Evolutionary conservation across 2,113 vertebrate genomes (phyloP), one percentile per base, ranked within the genome.

Genomic region (Pterocles orientalis): DNA sequence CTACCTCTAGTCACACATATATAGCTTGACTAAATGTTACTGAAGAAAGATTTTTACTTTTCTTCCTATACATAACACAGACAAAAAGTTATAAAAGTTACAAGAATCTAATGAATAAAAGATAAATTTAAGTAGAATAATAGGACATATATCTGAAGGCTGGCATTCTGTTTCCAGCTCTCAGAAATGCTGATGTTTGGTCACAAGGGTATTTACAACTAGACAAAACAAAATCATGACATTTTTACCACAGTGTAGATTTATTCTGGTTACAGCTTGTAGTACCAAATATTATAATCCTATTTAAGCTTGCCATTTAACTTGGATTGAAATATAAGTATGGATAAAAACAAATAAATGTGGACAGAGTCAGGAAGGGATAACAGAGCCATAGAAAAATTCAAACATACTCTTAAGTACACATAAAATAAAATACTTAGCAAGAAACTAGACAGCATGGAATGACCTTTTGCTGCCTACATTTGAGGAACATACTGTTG

Each of bases 291-390:
- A 64, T 1, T 79, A 16, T 7, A 65, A 64, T 33, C 23, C 24
- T 70, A 54, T 54, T 36, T n/a, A 33, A 62, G 14, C n/a, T 70
- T 76, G 23, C 12, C 41, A 21, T 29, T 77, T 61, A 51, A 28
- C n/a, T 78, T 26, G 28, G 82, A 28, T 33, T 11, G 15, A 71
- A 83, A 82, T 9, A 7, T 3, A 78, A n/a, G 10, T 3, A 17
- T 65, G 33, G 43, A 51, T 50, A 61, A 66, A 82, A 90, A 33
- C 28, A 84, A 72, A 36, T 2, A 17, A 54, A 53, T 36, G 33
- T 1, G 5, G n/a, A 28, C 7, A 60, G 24, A 6, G 2, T 20
- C 2, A 0, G 39, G 16, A 77, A 77, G 23, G 39, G 9, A 39
- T 2, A 62, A 19, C 6, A 60, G 24, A 75, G 53, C 17, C 33